Percentiles rank a stretch among this genome's conserved stretches.
phyloP scores from a whole-genome alignment of 1,140 invertebrate species.

The Neomicropteryx cornuta region DNA sequence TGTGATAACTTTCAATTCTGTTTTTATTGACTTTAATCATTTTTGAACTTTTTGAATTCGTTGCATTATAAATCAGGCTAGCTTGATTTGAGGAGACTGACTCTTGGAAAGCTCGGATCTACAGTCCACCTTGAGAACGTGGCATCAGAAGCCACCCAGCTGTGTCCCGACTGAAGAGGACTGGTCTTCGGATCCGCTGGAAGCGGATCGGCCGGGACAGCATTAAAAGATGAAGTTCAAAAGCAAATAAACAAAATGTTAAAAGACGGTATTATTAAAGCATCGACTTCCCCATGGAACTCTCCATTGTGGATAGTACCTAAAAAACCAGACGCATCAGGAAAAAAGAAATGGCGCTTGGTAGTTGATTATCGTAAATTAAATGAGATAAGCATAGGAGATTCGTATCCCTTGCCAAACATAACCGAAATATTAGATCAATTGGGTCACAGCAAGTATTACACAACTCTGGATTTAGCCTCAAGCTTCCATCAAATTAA shows the following conservation, averaged over 20 bases:
- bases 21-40: too few relatives aligned
- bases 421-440: constrained; percentile 36
- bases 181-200: too few relatives aligned
- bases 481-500: constrained; percentile 38
- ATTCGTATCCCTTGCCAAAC: constrained; percentile 36
- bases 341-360: constrained; percentile 18
- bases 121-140: too few relatives aligned
- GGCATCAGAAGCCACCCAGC: too few relatives aligned
- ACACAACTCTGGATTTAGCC: constrained; percentile 33
- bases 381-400: constrained; percentile 19
- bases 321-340: constrained; percentile 22
- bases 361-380: constrained; percentile 12
- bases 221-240: constrained; percentile 22
- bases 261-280: constrained; percentile 20
- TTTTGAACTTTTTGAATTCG: too few relatives aligned
- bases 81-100: too few relatives aligned
- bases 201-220: too few relatives aligned
- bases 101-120: too few relatives aligned
- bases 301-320: constrained; percentile 22
- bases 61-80: too few relatives aligned
- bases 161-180: too few relatives aligned
- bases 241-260: constrained; percentile 23
- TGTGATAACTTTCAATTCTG: too few relatives aligned
- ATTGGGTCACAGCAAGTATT: constrained; percentile 28
- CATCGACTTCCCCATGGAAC: constrained; percentile 19